phyloP scores from a whole-genome alignment of 2,888 invertebrate genomes.

The Blastobasis lacticolella region DNA sequence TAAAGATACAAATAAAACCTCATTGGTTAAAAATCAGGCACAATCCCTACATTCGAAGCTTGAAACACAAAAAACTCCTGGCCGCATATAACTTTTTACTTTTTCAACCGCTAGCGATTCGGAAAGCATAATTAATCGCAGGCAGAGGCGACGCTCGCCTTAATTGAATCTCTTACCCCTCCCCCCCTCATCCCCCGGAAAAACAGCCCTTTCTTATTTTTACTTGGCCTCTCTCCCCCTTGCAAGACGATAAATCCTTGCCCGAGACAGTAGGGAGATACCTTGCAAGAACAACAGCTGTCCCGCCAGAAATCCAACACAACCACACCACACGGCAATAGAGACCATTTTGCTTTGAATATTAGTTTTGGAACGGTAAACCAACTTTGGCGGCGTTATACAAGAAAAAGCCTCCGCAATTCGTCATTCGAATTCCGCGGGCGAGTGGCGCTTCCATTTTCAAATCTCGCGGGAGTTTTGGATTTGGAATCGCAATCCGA shows the following conservation, averaged over 20 bases:
- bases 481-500: conserved; percentile 37
- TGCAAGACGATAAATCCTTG: conserved; percentile 71
- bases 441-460: conserved; percentile 57
- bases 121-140: conserved; percentile 65
- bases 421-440: conserved; percentile 72
- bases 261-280: conserved; percentile 67
- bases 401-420: conserved; percentile 70
- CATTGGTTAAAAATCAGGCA: too few relatives aligned
- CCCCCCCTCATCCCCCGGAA: conserved; percentile 54
- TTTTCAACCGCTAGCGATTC: not conserved
- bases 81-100: too few relatives aligned
- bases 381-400: conserved; percentile 35
- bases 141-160: conserved; percentile 41
- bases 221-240: conserved; percentile 52
- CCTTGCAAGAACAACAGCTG: conserved; percentile 37
- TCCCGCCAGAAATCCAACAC: conserved; percentile 3
- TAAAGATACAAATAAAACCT: too few relatives aligned
- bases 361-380: conserved; percentile 11
- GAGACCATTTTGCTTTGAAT: conserved; percentile 8
- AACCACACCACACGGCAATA: conserved; percentile 5
- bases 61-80: too few relatives aligned
- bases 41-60: too few relatives aligned
- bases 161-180: conserved; percentile 64
- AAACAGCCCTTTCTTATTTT: conserved; percentile 74
- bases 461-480: conserved; percentile 44